Evolutionary conservation across 2,113 vertebrate species (phyloP).

Genomic region (Lagopus leucura): DNA sequence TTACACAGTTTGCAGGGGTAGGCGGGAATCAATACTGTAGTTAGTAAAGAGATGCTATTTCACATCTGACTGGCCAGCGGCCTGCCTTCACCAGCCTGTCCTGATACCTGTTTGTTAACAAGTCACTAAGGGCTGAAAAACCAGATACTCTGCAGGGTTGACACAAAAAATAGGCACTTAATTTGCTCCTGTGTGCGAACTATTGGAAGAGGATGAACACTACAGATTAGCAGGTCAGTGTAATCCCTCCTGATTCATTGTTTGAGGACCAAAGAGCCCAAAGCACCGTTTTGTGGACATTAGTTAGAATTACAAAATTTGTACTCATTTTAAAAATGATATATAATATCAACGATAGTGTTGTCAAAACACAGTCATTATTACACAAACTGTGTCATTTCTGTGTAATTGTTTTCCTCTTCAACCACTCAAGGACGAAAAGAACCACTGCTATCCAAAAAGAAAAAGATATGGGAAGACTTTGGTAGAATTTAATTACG

Average conservation of each 20-base stretch:
- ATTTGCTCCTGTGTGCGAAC: conserved; percentile 80
- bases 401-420: neutral
- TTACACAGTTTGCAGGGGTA: conserved; percentile 77
- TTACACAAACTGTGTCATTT: neutral
- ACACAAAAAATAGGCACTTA: conserved; percentile 83
- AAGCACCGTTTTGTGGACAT: neutral
- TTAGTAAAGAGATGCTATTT: conserved; percentile 98
- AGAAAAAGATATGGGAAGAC: neutral
- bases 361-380: neutral
- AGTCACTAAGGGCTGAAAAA: conserved; percentile 85
- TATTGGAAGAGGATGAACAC: conserved; percentile 75
- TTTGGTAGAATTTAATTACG: neutral
- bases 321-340: neutral
- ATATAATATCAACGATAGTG: neutral
- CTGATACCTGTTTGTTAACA: conserved; percentile 90
- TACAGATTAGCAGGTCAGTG: conserved; percentile 76
- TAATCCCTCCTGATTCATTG: conserved; percentile 66
- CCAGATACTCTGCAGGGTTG: conserved; percentile 82
- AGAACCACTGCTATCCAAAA: neutral
- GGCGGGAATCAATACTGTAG: conserved; percentile 90
- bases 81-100: conserved; percentile 73
- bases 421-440: neutral
- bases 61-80: conserved; percentile 93
- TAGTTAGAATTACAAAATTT: neutral
- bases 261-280: conserved; percentile 18